A percentile compares a stretch with the other conserved stretches of the same genome.
Conservation (phyloP, 2,888 invertebrate genomes). For the Rhynchonema sp. region DNA sequence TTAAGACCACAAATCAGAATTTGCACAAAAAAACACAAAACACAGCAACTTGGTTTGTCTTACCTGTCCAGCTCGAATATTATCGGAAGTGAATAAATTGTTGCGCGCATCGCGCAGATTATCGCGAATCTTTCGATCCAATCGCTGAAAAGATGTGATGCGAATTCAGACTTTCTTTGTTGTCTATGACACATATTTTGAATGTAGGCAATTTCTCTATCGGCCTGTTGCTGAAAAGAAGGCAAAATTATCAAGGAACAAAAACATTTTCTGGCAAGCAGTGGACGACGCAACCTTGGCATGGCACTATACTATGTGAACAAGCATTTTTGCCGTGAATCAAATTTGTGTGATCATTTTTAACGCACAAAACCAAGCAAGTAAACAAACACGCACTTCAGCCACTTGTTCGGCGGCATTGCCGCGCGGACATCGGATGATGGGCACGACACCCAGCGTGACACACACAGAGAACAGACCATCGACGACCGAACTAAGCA, state of each 20-base stretch:
- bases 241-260: no score
- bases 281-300: no score
- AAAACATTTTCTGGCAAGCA: no score
- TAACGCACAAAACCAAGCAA: background rate
- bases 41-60: background rate
- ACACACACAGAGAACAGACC: conserved; percentile 93
- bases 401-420: background rate
- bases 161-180: background rate
- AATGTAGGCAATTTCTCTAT: no score
- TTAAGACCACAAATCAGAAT: no score
- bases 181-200: background rate
- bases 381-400: background rate
- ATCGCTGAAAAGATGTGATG: conserved; percentile 37
- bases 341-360: background rate
- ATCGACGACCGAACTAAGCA: conserved; percentile 84
- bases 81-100: conserved; percentile 58
- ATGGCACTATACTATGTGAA: no score
- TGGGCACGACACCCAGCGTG: conserved; percentile 75
- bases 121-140: conserved; percentile 88
- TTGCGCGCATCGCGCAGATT: conserved; percentile 89
- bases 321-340: no score
- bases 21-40: background rate
- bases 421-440: conserved; percentile 47
- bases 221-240: no score
- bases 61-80: background rate